Conservation (phyloP, 2,888 invertebrate genomes). For the Cyclophora punctaria region DNA sequence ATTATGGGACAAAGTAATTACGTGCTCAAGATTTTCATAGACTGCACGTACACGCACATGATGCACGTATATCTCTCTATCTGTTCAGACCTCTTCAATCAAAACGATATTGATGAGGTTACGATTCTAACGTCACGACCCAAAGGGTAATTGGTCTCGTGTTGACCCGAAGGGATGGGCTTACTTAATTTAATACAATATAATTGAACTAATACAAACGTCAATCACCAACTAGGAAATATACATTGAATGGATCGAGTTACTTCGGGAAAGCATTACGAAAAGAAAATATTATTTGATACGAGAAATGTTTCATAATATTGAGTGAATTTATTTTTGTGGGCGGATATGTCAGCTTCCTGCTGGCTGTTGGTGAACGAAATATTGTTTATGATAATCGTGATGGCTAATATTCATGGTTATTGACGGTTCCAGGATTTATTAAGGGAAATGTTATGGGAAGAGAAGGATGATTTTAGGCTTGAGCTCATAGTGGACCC, state of each 20-base stretch:
- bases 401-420: no score
- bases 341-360: constrained; percentile 19
- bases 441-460: no score
- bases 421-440: no score
- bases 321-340: constrained; percentile 25
- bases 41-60: no score
- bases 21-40: no score
- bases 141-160: constrained; percentile 47
- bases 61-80: no score
- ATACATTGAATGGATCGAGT: constrained; percentile 23
- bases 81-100: constrained; percentile 1
- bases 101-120: no score
- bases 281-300: constrained; percentile 26
- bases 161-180: constrained; percentile 40
- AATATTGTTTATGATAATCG: no score
- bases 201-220: constrained; percentile 29
- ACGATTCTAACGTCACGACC: constrained; percentile 32
- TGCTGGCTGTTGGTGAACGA: no score
- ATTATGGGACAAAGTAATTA: no score
- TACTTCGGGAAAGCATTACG: constrained; percentile 36
- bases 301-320: constrained; percentile 19
- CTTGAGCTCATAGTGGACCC: no score
- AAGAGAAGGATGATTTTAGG: no score
- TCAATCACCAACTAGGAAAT: constrained; percentile 41
- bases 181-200: constrained; percentile 34